Evolutionary conservation across 1,140 invertebrate genomes (phyloP), one percentile per base, ranked within the genome.

Genomic region (Hesperophylax magnus): DNA sequence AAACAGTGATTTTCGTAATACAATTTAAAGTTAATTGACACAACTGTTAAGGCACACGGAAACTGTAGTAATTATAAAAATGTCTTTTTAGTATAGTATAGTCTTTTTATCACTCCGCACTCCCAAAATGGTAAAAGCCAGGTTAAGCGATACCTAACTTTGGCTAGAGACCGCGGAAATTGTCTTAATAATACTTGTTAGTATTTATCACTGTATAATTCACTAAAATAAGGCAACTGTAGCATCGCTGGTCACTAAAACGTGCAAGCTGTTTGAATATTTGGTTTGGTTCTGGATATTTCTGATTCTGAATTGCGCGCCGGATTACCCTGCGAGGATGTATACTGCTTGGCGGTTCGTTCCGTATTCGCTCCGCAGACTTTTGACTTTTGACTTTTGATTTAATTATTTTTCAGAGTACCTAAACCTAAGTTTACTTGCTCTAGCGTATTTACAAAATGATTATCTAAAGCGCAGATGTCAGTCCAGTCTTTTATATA

Each of bases 61-160:
- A 88, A 79, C 88, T 86, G 84, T 86, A 88, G 86, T 86, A 86
- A 86, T 85, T 89, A 80, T 87, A 85, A 79, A 85, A 85, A 83
- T 77, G 81, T 84, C 83, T 87, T 86, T 86, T 87, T 78, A 76
- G 79, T 85, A 84, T 85, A 85, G 17, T 77, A 86, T 86, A 56
- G n/a, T n/a, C n/a, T n/a, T n/a, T 84, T 85, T 81, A 80, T 78
- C 81, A 56, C 77, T 82, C 77, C 86, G 84, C 78, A 39, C 27
- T 52, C 81, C 84, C 74, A 76, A 81, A 85, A 85, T 80, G 83
- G 85, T 87, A 85, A 82, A 86, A 86, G 88, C 88, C 88, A 89
- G 86, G 86, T 86, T 88, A 85, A 81, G 81, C 75, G 83, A 83
- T 31, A 31, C n/a, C 56, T 77, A 63, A 17, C 60, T 54, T 34